Conservation (phyloP, 2,888 invertebrate species). For the Lasioglossum pauxillum region DNA sequence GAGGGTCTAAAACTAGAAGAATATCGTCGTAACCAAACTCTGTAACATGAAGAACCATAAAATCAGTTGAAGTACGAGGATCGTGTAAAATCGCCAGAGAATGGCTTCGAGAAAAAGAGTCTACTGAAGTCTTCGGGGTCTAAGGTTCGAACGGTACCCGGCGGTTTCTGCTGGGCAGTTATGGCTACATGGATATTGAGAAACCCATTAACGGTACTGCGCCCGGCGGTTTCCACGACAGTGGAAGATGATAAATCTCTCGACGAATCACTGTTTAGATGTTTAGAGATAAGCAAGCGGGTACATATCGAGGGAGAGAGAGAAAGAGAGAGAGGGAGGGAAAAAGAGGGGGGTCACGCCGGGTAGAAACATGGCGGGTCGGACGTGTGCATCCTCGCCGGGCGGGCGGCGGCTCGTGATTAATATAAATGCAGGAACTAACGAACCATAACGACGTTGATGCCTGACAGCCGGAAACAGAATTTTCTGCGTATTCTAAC, state of each 20-base stretch:
- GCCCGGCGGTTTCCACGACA: not conserved
- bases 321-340: not conserved
- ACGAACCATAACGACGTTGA: slow-evolving; percentile 72
- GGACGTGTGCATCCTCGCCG: slow-evolving; percentile 41
- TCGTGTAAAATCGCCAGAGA: not conserved
- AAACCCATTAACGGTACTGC: slow-evolving; percentile 10
- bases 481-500: slow-evolving; percentile 71
- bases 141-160: not conserved
- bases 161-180: not conserved
- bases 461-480: slow-evolving; percentile 71
- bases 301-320: not conserved
- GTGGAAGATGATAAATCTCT: slow-evolving; percentile 30
- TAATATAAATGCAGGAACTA: slow-evolving; percentile 67
- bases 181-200: slow-evolving; percentile 1
- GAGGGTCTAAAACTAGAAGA: not conserved
- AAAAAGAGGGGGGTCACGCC: not conserved
- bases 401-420: slow-evolving; percentile 47
- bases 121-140: not conserved
- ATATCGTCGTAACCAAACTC: too few relatives aligned
- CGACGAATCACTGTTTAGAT: slow-evolving; percentile 23
- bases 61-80: not conserved
- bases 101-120: not conserved
- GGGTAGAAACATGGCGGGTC: slow-evolving; percentile 24
- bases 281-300: slow-evolving; percentile 33
- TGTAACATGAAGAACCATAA: not conserved